Evolutionary conservation across 2,888 invertebrate genomes (phyloP), one percentile per base, ranked within the genome.

Genomic region (Rapana venosa): DNA sequence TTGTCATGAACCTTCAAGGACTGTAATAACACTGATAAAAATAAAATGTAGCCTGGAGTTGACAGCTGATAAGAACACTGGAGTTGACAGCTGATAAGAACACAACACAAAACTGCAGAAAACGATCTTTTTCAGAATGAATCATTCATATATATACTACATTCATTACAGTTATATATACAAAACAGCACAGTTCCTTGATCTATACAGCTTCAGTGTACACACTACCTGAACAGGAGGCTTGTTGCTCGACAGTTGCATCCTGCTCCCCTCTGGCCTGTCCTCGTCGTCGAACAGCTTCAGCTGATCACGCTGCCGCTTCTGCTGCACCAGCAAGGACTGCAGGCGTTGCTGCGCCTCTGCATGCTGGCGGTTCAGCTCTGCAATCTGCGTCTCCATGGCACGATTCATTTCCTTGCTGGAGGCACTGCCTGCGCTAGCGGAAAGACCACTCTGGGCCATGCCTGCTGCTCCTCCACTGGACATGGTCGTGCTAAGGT

Each of bases 361-460:
- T 47, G 93, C 94, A 87, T 95, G 95, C 87, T 95, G 95, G 84
- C 93, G 92, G 91, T 94, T 95, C 15, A 95, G 91, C 58, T 94
- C 94, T 15, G 94, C 95, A 89, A 95, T 94, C 91, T 95, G 95
- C 32, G 92, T 90, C 32, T 93, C 92, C 90, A 95, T 93, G 79
- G 88, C 81, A 88, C 88, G 61, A 74, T 56, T 56, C 58, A 17
- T 83, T 56, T 70, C 70, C 35, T 8, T 77, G 74, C 30, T 58
- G 30, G n/a, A 13, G 30, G 58, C 58, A 58, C 30, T 85, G 84
- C 74, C 22, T 32, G 22, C 58, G 20, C 66, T 32, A 11, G 81
- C 30, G 20, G 81, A 35, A 22, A 30, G 30, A n/a, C 26, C 47
- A 11, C 17, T n/a, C 61, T 79, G 81, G 26, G 15, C 26, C 17